These are phyloP conservation scores for Drosophila carrolli DNA, from an alignment of 1,140 invertebrate species.

Conservation along the genomic window DNA sequence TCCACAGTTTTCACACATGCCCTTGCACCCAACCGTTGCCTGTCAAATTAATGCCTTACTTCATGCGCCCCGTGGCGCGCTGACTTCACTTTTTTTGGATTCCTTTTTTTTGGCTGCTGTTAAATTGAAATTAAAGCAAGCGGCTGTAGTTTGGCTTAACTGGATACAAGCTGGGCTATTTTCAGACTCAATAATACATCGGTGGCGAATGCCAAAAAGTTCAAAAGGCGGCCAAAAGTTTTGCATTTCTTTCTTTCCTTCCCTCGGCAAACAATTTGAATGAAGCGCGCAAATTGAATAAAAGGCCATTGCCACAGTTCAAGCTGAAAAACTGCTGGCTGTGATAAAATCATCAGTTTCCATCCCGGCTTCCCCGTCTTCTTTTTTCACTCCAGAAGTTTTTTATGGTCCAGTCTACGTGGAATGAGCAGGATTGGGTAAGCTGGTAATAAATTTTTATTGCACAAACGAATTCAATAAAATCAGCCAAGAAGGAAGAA, in stretches of 20 bases:
- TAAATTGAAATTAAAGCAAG: conserved; percentile 44
- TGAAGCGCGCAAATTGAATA: conserved; percentile 71
- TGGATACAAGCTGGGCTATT: conserved; percentile 43
- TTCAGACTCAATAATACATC: conserved; percentile 46
- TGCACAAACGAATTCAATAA: conserved; percentile 71
- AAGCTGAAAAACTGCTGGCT: conserved; percentile 71
- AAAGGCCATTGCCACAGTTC: conserved; percentile 65
- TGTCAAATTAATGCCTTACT: conserved; percentile 47
- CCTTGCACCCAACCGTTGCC: conserved; percentile 17
- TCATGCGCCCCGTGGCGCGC: conserved; percentile 39
- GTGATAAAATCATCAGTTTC: conserved; percentile 73
- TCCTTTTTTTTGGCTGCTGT: conserved; percentile 2
- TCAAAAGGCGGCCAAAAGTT: conserved; percentile 63
- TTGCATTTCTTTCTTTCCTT: conserved; percentile 17
- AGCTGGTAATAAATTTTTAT: conserved; percentile 67
- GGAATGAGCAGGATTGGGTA: conserved; percentile 9
- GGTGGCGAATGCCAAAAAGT: conserved; percentile 61
- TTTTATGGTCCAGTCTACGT: conserved; percentile 29
- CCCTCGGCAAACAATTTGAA: conserved; percentile 56
- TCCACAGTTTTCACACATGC: conserved; percentile 23
- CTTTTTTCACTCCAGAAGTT: conserved; percentile 19
- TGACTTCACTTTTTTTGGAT: conserved; percentile 5
- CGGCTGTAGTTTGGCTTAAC: conserved; percentile 33
- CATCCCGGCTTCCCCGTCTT: conserved; percentile 16
- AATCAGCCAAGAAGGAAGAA: conserved; percentile 13